phyloP scores from a whole-genome alignment of 2,113 vertebrate species.

The Microcebus griseorufus region DNA sequence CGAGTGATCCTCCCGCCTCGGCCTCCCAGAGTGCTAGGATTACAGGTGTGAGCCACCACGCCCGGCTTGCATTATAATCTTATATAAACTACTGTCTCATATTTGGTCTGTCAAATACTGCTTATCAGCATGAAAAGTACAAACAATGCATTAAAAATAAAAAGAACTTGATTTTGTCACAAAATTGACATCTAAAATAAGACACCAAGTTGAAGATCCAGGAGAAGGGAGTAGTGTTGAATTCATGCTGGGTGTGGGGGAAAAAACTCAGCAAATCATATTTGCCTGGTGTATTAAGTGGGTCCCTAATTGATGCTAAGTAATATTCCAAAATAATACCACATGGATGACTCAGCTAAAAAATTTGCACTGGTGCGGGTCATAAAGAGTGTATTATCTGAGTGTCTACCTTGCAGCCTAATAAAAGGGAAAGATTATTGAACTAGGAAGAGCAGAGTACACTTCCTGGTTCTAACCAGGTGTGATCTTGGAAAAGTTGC shows the following conservation, averaged over 20 bases:
- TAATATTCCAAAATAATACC: constrained; percentile 36
- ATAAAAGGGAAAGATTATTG: neutral
- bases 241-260: neutral
- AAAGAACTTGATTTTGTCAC: neutral
- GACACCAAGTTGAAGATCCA: neutral
- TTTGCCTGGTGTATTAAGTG: neutral
- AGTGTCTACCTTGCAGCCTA: neutral
- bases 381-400: neutral
- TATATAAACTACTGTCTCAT: no score
- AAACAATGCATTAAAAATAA: neutral
- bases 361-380: neutral
- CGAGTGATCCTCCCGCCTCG: no score
- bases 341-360: neutral
- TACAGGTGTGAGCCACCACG: no score
- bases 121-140: no score
- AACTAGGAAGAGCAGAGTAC: neutral
- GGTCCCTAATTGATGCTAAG: neutral
- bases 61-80: no score
- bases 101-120: no score
- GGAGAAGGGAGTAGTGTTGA: neutral
- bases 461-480: neutral
- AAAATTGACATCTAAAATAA: constrained; percentile 46
- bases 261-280: neutral
- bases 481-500: neutral
- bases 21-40: no score